Evolutionary conservation across 2,113 vertebrate species (phyloP).

Genomic region (Pteronura brasiliensis): DNA sequence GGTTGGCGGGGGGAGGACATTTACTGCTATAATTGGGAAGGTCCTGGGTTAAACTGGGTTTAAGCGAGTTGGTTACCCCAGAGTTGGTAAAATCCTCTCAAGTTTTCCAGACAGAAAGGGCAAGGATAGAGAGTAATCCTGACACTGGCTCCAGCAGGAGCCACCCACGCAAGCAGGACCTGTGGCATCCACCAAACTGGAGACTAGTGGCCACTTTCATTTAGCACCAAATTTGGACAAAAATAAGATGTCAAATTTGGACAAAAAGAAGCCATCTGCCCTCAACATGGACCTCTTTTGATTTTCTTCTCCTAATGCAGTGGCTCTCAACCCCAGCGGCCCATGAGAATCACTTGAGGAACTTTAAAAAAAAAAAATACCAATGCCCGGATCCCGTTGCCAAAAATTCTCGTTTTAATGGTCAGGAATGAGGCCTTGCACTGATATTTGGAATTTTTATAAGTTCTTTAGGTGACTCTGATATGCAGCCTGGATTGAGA

Average conservation of each 20-base stretch:
- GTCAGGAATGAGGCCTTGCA: neutral
- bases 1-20: no score
- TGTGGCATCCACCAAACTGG: neutral
- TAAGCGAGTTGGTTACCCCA: neutral
- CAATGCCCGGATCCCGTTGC: neutral
- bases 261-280: neutral
- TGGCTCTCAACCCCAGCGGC: neutral
- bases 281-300: neutral
- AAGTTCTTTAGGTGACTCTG: neutral
- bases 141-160: neutral
- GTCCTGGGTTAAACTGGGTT: neutral
- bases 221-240: neutral
- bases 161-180: neutral
- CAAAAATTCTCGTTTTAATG: neutral
- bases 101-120: neutral
- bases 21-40: neutral
- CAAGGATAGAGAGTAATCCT: neutral
- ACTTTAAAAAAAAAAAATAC: neutral
- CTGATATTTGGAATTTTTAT: neutral
- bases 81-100: neutral
- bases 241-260: neutral
- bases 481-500: neutral
- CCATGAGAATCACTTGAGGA: neutral
- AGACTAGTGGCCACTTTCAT: neutral
- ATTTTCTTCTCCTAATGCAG: neutral